These are phyloP conservation scores for Aramus guarauna DNA, from an alignment of 2,113 vertebrate species.

Conservation along the genomic window DNA sequence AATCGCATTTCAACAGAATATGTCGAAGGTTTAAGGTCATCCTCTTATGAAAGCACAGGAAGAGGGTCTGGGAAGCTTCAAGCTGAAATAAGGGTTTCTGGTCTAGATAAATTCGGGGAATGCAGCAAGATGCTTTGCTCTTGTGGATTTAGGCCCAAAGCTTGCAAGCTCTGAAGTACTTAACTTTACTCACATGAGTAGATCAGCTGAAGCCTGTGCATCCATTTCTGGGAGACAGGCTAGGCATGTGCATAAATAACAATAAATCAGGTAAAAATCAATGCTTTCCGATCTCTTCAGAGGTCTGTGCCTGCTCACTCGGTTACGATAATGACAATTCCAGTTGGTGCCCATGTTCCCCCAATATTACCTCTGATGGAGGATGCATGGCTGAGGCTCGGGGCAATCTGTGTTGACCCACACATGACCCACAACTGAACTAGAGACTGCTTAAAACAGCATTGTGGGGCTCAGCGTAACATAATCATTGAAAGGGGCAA, in stretches of 20 bases:
- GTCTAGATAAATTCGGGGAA: background rate
- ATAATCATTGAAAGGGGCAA: background rate
- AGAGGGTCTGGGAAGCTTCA: slow-evolving; percentile 10
- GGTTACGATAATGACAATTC: background rate
- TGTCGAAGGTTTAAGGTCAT: background rate
- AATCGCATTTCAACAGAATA: slow-evolving; percentile 49
- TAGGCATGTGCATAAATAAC: background rate
- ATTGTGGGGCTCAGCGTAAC: background rate
- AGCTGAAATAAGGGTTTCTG: slow-evolving; percentile 26
- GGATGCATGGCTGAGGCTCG: background rate
- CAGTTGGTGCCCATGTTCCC: background rate
- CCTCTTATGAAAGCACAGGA: slow-evolving; percentile 26
- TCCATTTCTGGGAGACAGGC: background rate
- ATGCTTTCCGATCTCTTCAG: background rate
- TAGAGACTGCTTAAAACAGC: background rate
- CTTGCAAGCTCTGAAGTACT: background rate
- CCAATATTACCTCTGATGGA: background rate
- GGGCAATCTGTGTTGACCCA: background rate
- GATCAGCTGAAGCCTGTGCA: background rate
- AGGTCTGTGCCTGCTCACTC: background rate
- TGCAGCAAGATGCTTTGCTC: background rate
- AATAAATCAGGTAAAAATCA: slow-evolving; percentile 8
- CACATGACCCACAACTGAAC: background rate
- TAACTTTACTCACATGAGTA: background rate
- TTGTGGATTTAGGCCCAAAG: background rate